phyloP scores from a whole-genome alignment of 2,797 vertebrate genomes.

The Alcedo quadribrachys region DNA sequence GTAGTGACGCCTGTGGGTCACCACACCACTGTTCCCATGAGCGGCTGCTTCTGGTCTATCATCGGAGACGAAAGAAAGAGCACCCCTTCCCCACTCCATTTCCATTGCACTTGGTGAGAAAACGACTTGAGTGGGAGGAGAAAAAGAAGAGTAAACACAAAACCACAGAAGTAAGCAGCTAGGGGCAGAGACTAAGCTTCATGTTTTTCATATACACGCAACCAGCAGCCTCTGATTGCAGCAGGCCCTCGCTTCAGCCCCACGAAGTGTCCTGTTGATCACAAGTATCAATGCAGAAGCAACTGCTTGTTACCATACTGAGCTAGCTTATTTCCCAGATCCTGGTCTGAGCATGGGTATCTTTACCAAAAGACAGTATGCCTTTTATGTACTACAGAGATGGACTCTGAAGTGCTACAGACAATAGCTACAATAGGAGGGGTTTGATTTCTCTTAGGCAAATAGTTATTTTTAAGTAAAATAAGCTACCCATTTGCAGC shows the following conservation, averaged over 20 bases:
- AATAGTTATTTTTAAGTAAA: conserved; percentile 16
- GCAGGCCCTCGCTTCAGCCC: neutral
- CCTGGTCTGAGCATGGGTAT: neutral
- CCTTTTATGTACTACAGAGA: neutral
- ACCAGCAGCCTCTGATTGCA: neutral
- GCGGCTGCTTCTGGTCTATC: neutral
- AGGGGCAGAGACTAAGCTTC: neutral
- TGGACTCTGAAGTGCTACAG: neutral
- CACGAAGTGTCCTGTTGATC: neutral
- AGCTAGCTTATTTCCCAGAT: neutral
- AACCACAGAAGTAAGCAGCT: neutral
- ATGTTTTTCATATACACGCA: neutral
- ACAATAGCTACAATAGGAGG: neutral
- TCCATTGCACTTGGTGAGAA: neutral
- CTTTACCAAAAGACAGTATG: neutral
- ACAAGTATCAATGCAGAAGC: neutral
- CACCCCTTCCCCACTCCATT: neutral
- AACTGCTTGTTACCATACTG: neutral
- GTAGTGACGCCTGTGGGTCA: neutral
- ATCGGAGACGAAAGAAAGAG: neutral
- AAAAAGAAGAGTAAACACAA: conserved; percentile 5
- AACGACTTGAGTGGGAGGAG: neutral
- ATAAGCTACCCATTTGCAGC: conserved; percentile 21
- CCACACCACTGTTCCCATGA: neutral
- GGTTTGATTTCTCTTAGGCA: neutral